Conservation (phyloP, 2,113 vertebrate genomes). For the Aphelocoma coerulescens region DNA sequence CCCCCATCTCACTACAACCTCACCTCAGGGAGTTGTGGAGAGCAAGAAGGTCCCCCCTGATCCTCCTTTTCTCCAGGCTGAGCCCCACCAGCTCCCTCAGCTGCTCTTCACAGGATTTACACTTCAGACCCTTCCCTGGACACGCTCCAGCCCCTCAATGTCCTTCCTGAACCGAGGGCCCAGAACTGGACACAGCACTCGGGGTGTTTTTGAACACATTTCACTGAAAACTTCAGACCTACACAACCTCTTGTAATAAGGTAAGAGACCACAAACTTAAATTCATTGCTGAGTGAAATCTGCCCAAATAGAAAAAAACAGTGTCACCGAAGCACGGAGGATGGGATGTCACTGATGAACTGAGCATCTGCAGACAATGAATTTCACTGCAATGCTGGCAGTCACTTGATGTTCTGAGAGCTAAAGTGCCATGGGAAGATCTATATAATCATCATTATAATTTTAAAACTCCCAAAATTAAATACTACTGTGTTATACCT, state of each 20-base stretch:
- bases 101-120: not conserved
- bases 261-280: not conserved
- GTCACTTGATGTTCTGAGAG: not conserved
- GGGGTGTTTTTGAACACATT: not conserved
- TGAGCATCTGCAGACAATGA: not conserved
- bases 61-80: not conserved
- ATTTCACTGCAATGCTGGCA: not conserved
- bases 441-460: not conserved
- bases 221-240: not conserved
- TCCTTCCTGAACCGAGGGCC: not conserved
- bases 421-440: not conserved
- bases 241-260: not conserved
- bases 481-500: not conserved
- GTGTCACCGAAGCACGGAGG: not conserved
- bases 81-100: not conserved
- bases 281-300: not conserved
- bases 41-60: accelerated
- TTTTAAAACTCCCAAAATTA: not conserved
- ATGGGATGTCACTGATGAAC: not conserved
- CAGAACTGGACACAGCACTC: not conserved
- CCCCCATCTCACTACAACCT: accelerated
- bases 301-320: not conserved
- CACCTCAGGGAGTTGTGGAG: not conserved
- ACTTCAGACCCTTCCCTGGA: not conserved
- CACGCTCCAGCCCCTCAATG: not conserved